These are phyloP conservation scores for Lampris incognitus DNA, from an alignment of 2,113 vertebrate species.

Conservation along the genomic window DNA sequence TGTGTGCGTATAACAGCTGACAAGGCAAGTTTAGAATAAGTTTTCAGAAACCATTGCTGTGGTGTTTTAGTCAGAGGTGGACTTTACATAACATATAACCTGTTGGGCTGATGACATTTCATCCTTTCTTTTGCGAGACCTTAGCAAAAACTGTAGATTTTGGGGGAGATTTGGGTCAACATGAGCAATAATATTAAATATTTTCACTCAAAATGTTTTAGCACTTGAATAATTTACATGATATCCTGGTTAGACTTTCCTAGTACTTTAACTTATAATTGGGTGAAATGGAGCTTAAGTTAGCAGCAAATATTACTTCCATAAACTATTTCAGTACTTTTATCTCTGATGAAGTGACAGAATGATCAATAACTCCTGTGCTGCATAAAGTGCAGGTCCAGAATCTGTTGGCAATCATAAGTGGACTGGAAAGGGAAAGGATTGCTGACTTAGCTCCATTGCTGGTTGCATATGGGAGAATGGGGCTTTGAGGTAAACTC, in stretches of 20 bases:
- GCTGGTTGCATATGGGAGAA: slow-evolving; percentile 17
- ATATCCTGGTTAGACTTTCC: no score
- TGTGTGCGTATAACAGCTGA: slow-evolving; percentile 47
- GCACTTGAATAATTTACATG: no score
- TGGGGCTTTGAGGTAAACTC: slow-evolving; percentile 21
- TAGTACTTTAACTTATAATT: background rate
- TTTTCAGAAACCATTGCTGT: slow-evolving; percentile 8
- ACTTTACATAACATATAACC: background rate
- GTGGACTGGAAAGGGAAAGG: slow-evolving; percentile 4
- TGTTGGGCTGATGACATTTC: background rate
- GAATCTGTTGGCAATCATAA: slow-evolving; percentile 15
- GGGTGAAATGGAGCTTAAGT: background rate
- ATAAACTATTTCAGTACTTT: background rate
- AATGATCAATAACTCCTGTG: background rate
- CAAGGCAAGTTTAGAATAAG: slow-evolving; percentile 46
- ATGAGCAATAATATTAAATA: no score
- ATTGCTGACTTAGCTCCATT: slow-evolving; percentile 40
- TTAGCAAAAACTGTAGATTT: no score
- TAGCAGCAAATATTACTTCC: background rate
- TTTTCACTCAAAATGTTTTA: no score
- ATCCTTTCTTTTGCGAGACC: no score
- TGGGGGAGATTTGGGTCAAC: no score
- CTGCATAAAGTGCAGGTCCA: background rate
- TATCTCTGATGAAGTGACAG: slow-evolving; percentile 1
- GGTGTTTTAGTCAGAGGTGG: background rate